A percentile compares a stretch with the other conserved stretches of the same genome.
phyloP scores from a whole-genome alignment of 1,140 invertebrate genomes.

The Caenorhabditis brenneri region DNA sequence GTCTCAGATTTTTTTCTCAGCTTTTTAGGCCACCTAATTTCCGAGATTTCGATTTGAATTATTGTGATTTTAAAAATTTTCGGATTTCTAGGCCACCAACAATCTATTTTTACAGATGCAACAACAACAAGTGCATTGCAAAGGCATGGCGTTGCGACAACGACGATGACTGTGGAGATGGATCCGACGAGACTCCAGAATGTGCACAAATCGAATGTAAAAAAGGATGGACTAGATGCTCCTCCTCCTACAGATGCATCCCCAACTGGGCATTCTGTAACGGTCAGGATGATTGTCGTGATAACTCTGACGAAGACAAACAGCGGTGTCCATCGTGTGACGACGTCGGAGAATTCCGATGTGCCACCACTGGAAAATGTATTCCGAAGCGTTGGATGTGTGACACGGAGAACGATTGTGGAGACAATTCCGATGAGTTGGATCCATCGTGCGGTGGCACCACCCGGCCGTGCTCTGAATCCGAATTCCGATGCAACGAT shows the following conservation, averaged over 20 bases:
- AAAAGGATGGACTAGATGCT: slow-evolving; percentile 66
- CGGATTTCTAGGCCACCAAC: too few species aligned
- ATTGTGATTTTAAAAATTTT: too few species aligned
- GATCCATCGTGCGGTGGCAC: slow-evolving; percentile 66
- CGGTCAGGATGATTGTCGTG: slow-evolving; percentile 69
- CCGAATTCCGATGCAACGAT: slow-evolving; percentile 90
- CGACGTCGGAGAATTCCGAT: slow-evolving; percentile 68
- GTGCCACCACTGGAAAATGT: slow-evolving; percentile 80
- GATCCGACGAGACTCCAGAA: slow-evolving; percentile 77
- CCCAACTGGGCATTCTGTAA: slow-evolving; percentile 71
- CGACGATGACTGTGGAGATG: slow-evolving; percentile 82
- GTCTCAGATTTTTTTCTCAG: too few species aligned
- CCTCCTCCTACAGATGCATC: slow-evolving; percentile 66
- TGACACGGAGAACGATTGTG: slow-evolving; percentile 74
- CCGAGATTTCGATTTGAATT: too few species aligned
- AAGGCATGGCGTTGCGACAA: slow-evolving; percentile 82
- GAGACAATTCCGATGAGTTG: slow-evolving; percentile 68
- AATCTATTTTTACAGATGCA: too few species aligned
- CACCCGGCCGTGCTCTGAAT: slow-evolving; percentile 72
- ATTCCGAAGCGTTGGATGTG: slow-evolving; percentile 93
- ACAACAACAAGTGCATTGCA: slow-evolving; percentile 82
- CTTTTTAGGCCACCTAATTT: too few species aligned
- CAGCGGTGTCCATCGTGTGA: slow-evolving; percentile 63
- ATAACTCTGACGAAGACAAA: slow-evolving; percentile 64
- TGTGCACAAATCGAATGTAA: slow-evolving; percentile 61